Conservation (phyloP, 2,113 vertebrate species). For the Hydrolagus affinis region DNA sequence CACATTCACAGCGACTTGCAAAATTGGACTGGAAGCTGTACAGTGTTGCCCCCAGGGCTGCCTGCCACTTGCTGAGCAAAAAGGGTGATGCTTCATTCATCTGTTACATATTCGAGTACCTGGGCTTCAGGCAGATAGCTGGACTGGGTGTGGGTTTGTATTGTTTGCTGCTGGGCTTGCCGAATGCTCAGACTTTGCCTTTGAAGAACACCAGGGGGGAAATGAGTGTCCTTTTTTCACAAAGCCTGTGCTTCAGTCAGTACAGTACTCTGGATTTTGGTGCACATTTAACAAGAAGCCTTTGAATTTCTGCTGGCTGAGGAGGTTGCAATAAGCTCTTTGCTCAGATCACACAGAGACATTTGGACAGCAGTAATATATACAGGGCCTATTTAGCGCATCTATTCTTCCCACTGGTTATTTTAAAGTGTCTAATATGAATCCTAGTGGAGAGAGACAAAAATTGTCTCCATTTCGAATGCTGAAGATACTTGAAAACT, state of each 20-base stretch:
- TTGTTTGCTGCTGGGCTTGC: background rate
- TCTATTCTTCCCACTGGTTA: background rate
- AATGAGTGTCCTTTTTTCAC: background rate
- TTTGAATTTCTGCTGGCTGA: background rate
- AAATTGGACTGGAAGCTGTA: background rate
- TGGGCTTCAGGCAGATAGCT: background rate
- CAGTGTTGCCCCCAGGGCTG: background rate
- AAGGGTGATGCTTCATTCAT: background rate
- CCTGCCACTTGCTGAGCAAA: background rate
- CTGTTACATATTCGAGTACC: background rate
- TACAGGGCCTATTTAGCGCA: background rate
- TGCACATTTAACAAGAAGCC: background rate
- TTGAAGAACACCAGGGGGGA: background rate
- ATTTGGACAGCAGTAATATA: background rate
- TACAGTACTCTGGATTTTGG: background rate
- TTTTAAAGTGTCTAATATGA: background rate
- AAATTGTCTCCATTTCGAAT: slow-evolving; percentile 57
- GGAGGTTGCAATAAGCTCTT: background rate
- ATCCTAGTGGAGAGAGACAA: slow-evolving; percentile 40
- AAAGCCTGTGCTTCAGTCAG: background rate
- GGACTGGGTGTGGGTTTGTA: background rate
- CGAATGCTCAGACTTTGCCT: background rate
- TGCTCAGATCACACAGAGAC: background rate
- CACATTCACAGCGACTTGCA: background rate
- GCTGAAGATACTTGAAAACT: slow-evolving; percentile 55